These are phyloP conservation scores for Eublepharis macularius DNA, from an alignment of 2,113 vertebrate genomes.

Conservation along the genomic window DNA sequence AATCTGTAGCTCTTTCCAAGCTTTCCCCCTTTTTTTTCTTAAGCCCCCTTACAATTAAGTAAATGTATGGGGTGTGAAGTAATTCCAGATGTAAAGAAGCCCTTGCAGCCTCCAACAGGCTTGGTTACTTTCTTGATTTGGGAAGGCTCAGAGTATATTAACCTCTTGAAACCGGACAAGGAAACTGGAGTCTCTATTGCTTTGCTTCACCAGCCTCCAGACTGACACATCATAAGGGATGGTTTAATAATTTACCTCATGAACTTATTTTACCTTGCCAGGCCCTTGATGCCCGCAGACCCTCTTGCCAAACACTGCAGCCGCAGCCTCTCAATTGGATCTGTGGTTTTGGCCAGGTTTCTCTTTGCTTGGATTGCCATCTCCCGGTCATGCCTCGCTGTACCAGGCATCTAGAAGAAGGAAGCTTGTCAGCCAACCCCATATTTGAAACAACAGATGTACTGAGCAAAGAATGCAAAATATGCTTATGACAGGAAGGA, in stretches of 20 bases:
- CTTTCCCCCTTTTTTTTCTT: not conserved
- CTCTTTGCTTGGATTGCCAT: constrained; percentile 84
- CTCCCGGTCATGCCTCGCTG: constrained; percentile 86
- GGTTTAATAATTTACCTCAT: not conserved
- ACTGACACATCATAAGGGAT: not conserved
- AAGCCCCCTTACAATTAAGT: not conserved
- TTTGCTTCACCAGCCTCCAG: not conserved
- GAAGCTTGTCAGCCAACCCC: rapidly evolving
- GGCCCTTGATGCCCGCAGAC: constrained; percentile 92
- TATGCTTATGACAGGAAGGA: not conserved
- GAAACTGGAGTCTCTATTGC: not conserved
- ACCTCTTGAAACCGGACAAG: not conserved
- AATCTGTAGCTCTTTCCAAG: not conserved
- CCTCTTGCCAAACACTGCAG: constrained; percentile 87
- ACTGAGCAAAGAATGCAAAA: not conserved
- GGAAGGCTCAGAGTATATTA: not conserved
- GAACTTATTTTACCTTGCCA: constrained; percentile 81
- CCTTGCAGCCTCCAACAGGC: not conserved
- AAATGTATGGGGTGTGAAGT: not conserved
- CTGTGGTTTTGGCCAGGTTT: constrained; percentile 68
- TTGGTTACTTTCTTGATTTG: not conserved
- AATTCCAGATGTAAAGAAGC: not conserved
- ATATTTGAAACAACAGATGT: not conserved
- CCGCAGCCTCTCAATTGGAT: constrained; percentile 85
- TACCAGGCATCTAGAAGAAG: constrained; percentile 83